phyloP scores from a whole-genome alignment of 2,888 invertebrate species.

The Sarcophaga variegata region DNA sequence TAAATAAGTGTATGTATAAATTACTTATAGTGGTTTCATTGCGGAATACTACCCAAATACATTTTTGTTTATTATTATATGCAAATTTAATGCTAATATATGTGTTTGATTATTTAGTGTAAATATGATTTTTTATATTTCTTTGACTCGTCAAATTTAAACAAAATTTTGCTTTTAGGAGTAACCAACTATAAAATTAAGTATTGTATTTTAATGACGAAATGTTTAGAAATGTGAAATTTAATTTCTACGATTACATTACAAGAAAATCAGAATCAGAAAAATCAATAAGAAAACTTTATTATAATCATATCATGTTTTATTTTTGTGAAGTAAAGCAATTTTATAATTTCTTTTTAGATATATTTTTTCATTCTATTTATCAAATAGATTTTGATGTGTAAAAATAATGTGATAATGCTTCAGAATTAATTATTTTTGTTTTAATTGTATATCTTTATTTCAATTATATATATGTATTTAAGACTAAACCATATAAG shows the following conservation, averaged over 20 bases:
- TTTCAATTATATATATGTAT: slow-evolving; percentile 4
- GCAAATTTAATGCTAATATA: not conserved
- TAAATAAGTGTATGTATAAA: not conserved
- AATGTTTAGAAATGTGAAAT: too few relatives aligned
- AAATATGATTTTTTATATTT: not conserved
- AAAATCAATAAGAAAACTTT: too few relatives aligned
- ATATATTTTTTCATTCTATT: too few relatives aligned
- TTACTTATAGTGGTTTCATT: slow-evolving; percentile 29
- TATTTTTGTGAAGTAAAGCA: too few relatives aligned
- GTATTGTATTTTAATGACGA: too few relatives aligned
- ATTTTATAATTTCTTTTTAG: too few relatives aligned
- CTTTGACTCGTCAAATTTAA: not conserved
- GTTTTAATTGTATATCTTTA: slow-evolving; percentile 7
- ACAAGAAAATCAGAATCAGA: too few relatives aligned
- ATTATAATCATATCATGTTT: too few relatives aligned
- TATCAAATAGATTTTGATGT: too few relatives aligned
- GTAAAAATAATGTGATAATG: not conserved
- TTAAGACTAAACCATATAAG: slow-evolving; percentile 23
- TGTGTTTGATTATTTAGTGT: slow-evolving; percentile 6
- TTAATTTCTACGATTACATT: too few relatives aligned
- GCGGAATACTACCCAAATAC: slow-evolving; percentile 38
- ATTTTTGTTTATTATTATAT: not conserved
- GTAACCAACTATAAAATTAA: too few relatives aligned
- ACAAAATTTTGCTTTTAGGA: too few relatives aligned
- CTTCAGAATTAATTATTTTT: not conserved